Base-by-base conservation (phyloP, 2,113 vertebrate genomes). In the Ranitomeya imitator region DNA sequence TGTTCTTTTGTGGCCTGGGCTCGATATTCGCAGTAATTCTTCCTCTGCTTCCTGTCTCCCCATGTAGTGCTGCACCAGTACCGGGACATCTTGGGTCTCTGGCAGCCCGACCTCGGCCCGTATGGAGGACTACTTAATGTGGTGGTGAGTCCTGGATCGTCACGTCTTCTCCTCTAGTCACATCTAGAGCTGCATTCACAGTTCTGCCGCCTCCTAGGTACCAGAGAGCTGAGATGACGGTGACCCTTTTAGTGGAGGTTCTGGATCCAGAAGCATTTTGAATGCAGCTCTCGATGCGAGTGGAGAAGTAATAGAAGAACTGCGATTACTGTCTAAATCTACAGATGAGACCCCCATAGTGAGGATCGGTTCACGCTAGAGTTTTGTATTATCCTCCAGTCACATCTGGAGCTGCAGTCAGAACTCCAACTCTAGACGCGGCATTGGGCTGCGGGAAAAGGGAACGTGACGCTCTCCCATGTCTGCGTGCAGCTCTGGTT, bases 71-170 rank as follows among this genome's bases (percentile, higher is more conserved):
- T 99, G 80, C 95, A 99, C 93, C 97, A 97, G 0, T 99, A 99
- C 91, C 94, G 97, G 89, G 96, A 99, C 87, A 97, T 99, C 89
- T 90, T 99, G 94, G 98, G 98, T 0, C 71, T 99, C n/a, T 99
- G 98, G 98, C 98, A 99, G 93, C 98, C 98, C 0, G 98, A 99
- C 91, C 99, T 99, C 0, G 98, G 98, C 78, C 98, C 98, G 0
- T 99, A 99, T 0, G 98, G 98, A 74, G 98, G 98, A 90, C 95
- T 99, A 90, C 96, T 99, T n/a, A 99, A 99, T 0, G 98, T 99
- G 87, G 97, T 99, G 96, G 98, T 99, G 93, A 94, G 97, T 94
- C 63, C 11, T 0, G 10, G 5, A 8, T 11, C 10, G 21, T 67
- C 8, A 9, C 11, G 23, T 12, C 26, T 37, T 37, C 7, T 73